phyloP scores from a whole-genome alignment of 2,797 vertebrate species.

The Lacerta agilis region DNA sequence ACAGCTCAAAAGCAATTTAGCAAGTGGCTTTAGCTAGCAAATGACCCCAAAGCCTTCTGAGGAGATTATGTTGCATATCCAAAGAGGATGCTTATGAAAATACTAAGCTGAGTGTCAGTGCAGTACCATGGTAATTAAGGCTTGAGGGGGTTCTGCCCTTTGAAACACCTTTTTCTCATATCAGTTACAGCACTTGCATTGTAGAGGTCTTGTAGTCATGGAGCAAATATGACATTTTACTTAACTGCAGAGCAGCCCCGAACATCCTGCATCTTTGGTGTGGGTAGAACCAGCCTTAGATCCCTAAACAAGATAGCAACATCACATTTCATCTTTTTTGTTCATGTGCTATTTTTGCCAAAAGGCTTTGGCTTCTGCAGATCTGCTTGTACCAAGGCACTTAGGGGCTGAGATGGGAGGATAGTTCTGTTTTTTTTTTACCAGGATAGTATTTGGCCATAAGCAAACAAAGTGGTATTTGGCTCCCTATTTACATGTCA shows the following conservation, averaged over 20 bases:
- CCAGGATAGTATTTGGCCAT: not conserved
- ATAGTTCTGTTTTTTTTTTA: not conserved
- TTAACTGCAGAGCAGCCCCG: not conserved
- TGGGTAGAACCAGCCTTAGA: not conserved
- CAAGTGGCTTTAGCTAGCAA: not conserved
- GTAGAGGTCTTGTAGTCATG: not conserved
- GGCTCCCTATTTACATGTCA: not conserved
- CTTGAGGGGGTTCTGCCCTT: not conserved
- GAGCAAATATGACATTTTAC: not conserved
- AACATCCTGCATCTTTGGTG: not conserved
- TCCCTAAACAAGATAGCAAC: conserved; percentile 8
- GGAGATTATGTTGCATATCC: not conserved
- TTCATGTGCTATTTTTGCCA: conserved; percentile 18
- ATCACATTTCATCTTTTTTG: conserved; percentile 10
- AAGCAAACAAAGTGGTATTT: not conserved
- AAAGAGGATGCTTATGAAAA: not conserved
- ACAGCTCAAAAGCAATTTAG: not conserved
- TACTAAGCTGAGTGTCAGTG: not conserved
- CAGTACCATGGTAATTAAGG: not conserved
- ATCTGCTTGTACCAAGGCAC: not conserved
- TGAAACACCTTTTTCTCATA: not conserved
- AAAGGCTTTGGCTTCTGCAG: conserved; percentile 6
- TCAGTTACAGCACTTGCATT: not conserved
- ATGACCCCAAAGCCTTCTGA: not conserved
- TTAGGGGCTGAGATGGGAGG: not conserved